Percentiles rank a stretch among this genome's conserved stretches.
These are phyloP conservation scores for Erebia ligea DNA, from an alignment of 2,888 invertebrate species.

Conservation along the genomic window DNA sequence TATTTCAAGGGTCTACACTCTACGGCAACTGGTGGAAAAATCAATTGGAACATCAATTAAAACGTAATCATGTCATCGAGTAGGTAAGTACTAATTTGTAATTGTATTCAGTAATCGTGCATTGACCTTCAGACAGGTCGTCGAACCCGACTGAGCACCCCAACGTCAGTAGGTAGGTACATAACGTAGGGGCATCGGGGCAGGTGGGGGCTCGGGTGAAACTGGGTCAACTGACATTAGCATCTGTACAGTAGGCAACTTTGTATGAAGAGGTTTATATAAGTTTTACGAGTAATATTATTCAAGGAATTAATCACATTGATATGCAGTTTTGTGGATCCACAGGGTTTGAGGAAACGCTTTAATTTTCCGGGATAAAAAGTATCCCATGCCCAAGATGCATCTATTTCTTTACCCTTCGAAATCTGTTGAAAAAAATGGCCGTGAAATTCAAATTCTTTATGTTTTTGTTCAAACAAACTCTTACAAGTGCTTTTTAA, in stretches of 20 bases:
- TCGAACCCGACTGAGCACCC: constrained; percentile 36
- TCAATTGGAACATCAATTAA: background rate
- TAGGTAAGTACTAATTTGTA: background rate
- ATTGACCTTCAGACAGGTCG: constrained; percentile 53
- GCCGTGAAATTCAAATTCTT: too few relatives aligned
- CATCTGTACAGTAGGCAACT: background rate
- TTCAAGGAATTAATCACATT: too few relatives aligned
- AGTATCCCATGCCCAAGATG: too few relatives aligned
- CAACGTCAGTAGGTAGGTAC: background rate
- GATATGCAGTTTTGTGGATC: too few relatives aligned
- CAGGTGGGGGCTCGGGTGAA: constrained; percentile 33
- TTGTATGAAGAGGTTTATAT: background rate
- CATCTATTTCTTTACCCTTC: too few relatives aligned
- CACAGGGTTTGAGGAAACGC: too few relatives aligned
- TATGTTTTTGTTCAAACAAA: too few relatives aligned
- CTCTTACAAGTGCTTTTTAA: too few relatives aligned
- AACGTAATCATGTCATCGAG: background rate
- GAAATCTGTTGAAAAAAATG: too few relatives aligned
- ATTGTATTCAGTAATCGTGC: constrained; percentile 43
- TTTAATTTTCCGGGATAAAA: too few relatives aligned
- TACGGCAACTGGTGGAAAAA: background rate
- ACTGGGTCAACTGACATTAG: constrained; percentile 24
- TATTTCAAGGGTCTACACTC: background rate
- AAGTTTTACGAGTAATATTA: background rate
- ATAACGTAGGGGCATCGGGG: constrained; percentile 26